Conservation (phyloP, 2,888 invertebrate species). For the Dusona sp. region DNA sequence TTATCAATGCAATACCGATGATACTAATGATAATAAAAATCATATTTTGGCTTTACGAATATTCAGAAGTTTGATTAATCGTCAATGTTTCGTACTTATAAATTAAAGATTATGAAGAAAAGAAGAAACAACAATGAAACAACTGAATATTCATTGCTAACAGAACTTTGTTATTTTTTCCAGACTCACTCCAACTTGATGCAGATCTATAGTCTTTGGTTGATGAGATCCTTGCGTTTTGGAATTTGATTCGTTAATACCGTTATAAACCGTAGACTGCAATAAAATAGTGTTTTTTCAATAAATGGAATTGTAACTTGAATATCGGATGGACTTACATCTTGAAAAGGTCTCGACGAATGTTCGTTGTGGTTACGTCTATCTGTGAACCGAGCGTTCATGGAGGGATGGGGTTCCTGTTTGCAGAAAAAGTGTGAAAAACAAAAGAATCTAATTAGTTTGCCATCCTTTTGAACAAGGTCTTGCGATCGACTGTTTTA, state of each 20-base stretch:
- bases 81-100: neutral
- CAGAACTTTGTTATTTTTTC: constrained; percentile 58
- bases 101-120: neutral
- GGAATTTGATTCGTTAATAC: constrained; percentile 50
- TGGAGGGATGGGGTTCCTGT: constrained; percentile 74
- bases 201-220: constrained; percentile 73
- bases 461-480: neutral
- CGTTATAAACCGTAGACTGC: constrained; percentile 63
- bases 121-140: neutral
- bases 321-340: constrained; percentile 62
- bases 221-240: constrained; percentile 46
- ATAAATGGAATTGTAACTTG: neutral
- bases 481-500: neutral
- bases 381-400: constrained; percentile 66
- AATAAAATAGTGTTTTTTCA: constrained; percentile 38
- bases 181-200: constrained; percentile 74
- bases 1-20: constrained; percentile 1
- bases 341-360: constrained; percentile 34
- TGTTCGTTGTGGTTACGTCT: constrained; percentile 49
- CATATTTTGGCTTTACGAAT: neutral
- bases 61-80: neutral
- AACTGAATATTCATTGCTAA: neutral
- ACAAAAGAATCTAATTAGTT: neutral
- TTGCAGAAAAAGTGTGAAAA: constrained; percentile 7
- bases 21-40: neutral